A percentile compares a stretch with the other conserved stretches of the same genome.
phyloP scores from a whole-genome alignment of 2,888 invertebrate species.

The Gymnosoma rotundatum region DNA sequence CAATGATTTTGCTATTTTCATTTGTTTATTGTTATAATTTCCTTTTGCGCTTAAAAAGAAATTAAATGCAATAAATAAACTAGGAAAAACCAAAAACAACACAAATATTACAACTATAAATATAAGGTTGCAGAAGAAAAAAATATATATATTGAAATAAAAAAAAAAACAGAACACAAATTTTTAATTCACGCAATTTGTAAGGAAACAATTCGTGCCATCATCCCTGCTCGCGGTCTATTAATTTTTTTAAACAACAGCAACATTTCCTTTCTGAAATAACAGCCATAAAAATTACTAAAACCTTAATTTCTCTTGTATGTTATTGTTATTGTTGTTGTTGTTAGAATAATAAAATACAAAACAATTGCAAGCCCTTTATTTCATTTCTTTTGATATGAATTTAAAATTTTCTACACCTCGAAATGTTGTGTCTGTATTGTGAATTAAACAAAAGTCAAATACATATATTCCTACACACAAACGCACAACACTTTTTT shows the following conservation, averaged over 20 bases:
- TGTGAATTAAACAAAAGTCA: constrained; percentile 46
- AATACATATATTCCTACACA: not conserved
- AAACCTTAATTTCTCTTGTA: constrained; percentile 36
- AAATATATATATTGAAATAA: not conserved
- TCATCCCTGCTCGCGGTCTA: not conserved
- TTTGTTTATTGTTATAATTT: constrained; percentile 72
- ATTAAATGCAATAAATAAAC: constrained; percentile 68
- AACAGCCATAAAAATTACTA: constrained; percentile 50
- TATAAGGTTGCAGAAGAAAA: constrained; percentile 23
- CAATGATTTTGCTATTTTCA: constrained; percentile 42
- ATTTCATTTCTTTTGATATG: constrained; percentile 11
- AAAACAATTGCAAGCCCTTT: constrained; percentile 57
- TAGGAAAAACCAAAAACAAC: constrained; percentile 12
- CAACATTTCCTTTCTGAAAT: not conserved
- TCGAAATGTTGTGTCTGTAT: not conserved
- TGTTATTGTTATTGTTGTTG: not conserved
- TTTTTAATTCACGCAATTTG: constrained; percentile 57
- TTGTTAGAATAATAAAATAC: constrained; percentile 57
- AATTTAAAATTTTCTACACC: constrained; percentile 46
- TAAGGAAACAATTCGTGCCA: constrained; percentile 18
- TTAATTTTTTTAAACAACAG: not conserved
- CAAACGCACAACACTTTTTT: no score
- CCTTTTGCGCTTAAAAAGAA: constrained; percentile 61
- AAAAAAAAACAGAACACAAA: constrained; percentile 29
- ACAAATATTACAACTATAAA: constrained; percentile 52